These are phyloP conservation scores for Aphidoletes aphidimyza DNA, from an alignment of 2,888 invertebrate genomes.

Conservation along the genomic window DNA sequence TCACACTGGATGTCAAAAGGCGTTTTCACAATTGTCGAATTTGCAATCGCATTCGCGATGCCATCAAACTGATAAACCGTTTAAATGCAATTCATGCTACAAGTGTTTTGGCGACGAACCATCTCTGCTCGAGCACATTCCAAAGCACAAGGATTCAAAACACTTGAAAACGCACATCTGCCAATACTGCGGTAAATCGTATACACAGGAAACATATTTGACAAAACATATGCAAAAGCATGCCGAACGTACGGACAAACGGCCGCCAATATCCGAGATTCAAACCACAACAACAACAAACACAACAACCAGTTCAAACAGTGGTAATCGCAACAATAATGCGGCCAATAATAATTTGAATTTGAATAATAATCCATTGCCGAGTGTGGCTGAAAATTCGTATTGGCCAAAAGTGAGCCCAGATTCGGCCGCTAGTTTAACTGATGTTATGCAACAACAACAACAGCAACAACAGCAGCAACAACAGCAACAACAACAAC, in stretches of 20 bases:
- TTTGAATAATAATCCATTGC: conserved; percentile 61
- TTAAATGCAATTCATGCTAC: conserved; percentile 99
- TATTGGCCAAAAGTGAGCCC: conserved; percentile 91
- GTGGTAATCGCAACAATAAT: conserved; percentile 55
- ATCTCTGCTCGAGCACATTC: conserved; percentile 97
- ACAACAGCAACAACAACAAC: conserved; percentile 57
- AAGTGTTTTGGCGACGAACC: conserved; percentile 99
- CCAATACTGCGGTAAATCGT: conserved; percentile 99
- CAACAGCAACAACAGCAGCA: conserved; percentile 62
- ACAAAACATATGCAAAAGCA: conserved; percentile 99
- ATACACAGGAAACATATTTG: conserved; percentile 99
- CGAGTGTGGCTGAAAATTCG: conserved; percentile 70
- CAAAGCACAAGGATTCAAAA: conserved; percentile 99
- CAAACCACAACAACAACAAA: conserved; percentile 57
- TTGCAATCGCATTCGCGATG: conserved; percentile 99
- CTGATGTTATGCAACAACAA: conserved; percentile 70
- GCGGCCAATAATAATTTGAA: conserved; percentile 58
- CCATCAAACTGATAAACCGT: conserved; percentile 99
- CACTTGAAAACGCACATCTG: conserved; percentile 99
- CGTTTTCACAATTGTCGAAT: conserved; percentile 98
- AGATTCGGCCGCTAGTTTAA: conserved; percentile 74
- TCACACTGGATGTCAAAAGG: conserved; percentile 97
- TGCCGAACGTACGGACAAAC: conserved; percentile 89
- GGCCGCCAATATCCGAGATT: conserved; percentile 75
- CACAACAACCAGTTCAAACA: background rate